Evolutionary conservation across 2,797 vertebrate genomes (phyloP).

Genomic region (Paguma larvata): DNA sequence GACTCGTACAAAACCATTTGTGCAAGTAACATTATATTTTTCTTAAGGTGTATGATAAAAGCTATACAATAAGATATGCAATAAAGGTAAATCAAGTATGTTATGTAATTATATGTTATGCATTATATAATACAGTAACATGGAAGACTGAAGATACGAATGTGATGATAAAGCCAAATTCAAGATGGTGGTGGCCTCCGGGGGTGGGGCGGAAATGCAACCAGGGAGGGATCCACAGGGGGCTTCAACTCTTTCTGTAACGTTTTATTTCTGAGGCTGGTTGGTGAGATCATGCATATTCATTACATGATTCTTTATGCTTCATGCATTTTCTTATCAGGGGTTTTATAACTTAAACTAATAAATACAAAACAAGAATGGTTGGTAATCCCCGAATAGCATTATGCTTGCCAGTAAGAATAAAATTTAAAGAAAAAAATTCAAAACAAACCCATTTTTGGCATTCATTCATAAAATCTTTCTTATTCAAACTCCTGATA

Average conservation of each 20-base stretch:
- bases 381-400: neutral
- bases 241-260: neutral
- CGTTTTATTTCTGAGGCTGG: neutral
- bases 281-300: constrained; percentile 8
- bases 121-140: neutral
- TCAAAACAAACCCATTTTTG: constrained; percentile 9
- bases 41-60: constrained; percentile 31
- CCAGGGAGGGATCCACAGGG: neutral
- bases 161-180: neutral
- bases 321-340: neutral
- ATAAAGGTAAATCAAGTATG: neutral
- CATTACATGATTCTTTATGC: constrained; percentile 5
- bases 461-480: neutral
- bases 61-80: neutral
- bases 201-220: neutral
- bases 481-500: neutral
- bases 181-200: neutral
- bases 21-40: neutral
- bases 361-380: constrained; percentile 17
- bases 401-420: constrained; percentile 7
- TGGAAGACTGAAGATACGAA: neutral
- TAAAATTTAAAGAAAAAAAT: constrained; percentile 36
- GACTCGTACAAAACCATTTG: neutral
- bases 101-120: neutral
- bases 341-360: neutral